Base-by-base conservation (phyloP, 2,113 vertebrate genomes). In the Pachypanchax playfairii region DNA sequence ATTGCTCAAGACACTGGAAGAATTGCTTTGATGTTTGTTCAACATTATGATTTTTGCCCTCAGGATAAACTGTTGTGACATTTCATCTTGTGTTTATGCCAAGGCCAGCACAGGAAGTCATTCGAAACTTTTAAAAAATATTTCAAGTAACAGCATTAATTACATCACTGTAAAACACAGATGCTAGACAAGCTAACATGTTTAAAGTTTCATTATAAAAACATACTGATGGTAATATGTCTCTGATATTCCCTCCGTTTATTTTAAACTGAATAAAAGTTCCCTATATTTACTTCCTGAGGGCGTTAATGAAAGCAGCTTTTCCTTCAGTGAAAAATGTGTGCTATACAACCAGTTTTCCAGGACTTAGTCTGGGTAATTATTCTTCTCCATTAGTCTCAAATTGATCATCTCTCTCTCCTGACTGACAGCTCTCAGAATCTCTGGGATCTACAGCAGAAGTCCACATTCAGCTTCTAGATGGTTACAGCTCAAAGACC, bases 371-470 rank as follows among this genome's bases (percentile, higher is more conserved):
- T 36, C 44, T 41, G 38, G 12, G 48, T 35, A 69, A 80, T 76
- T 63, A 41, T 73, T 72, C 53, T 48, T 63, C 49, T 61, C 46
- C 5, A 63, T 75, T 73, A 54, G 58, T 41, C 50, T 20, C 51
- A 70, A 65, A 74, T 85, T 69, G 55, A 76, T 83, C 58, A 75
- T 60, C 20, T 43, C 50, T 28, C 24, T 66, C 41, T 41, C 39
- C 55, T 75, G 71, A 73, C 66, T 70, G 71, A 26, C 22, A n/a
- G n/a, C n/a, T n/a, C n/a, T n/a, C n/a, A n/a, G n/a, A n/a, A n/a
- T n/a, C n/a, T n/a, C n/a, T n/a, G n/a, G n/a, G n/a, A n/a, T n/a
- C n/a, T n/a, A n/a, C n/a, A n/a, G n/a, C n/a, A n/a, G n/a, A n/a
- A n/a, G n/a, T n/a, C n/a, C n/a, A 62, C 11, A n/a, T 50, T 29